Conservation (phyloP, 2,797 vertebrate species). For the Silurus lanzhouensis region DNA sequence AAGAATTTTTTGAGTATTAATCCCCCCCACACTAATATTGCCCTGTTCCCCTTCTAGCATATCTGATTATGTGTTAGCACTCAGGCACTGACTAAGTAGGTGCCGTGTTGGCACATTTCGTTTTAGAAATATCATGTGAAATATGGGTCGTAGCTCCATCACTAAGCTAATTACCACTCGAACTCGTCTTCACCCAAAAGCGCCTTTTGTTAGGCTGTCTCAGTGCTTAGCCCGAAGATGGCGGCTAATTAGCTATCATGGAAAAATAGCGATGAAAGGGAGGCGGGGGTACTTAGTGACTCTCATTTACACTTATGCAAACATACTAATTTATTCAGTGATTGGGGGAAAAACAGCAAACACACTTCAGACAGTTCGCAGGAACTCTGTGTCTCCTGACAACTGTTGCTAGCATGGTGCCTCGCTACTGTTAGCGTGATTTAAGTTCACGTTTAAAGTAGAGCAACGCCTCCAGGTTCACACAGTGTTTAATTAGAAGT, state of each 20-base stretch:
- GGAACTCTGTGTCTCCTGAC: constrained; percentile 36
- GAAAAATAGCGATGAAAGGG: neutral
- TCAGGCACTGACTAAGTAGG: neutral
- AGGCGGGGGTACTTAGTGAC: neutral
- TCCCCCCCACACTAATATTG: neutral
- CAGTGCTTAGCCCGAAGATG: constrained; percentile 36
- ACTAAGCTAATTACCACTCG: constrained; percentile 46
- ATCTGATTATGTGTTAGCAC: neutral
- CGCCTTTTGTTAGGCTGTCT: constrained; percentile 37
- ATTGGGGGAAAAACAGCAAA: constrained; percentile 31
- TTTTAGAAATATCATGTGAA: constrained; percentile 28
- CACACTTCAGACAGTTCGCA: constrained; percentile 39
- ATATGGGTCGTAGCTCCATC: constrained; percentile 47
- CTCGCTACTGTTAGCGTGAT: neutral
- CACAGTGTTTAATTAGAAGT: neutral
- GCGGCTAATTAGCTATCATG: constrained; percentile 43
- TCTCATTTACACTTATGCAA: constrained; percentile 47
- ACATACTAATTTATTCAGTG: constrained; percentile 50
- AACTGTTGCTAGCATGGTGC: constrained; percentile 33
- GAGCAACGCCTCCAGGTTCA: neutral
- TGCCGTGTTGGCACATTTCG: neutral
- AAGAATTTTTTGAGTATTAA: neutral
- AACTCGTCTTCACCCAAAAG: constrained; percentile 21
- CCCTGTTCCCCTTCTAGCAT: neutral
- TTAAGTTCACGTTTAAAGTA: constrained; percentile 28